A percentile compares a stretch with the other conserved stretches of the same genome.
Conservation (phyloP, 2,888 invertebrate species). For the Caradrina clavipalpis region DNA sequence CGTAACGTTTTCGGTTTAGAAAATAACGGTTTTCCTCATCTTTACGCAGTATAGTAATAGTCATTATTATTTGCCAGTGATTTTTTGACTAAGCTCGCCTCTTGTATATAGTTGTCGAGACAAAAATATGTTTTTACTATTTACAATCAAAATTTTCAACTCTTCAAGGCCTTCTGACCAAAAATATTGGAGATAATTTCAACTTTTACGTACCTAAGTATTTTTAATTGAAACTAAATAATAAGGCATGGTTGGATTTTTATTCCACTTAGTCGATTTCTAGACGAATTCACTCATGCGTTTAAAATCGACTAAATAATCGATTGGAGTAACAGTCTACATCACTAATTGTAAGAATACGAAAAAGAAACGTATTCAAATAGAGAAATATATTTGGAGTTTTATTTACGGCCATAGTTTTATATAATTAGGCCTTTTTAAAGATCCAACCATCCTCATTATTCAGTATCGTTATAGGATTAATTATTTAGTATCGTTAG, state of each 20-base stretch:
- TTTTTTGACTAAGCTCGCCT: slow-evolving; percentile 77
- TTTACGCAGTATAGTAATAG: not conserved
- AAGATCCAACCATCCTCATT: slow-evolving; percentile 47
- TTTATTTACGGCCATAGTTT: not conserved
- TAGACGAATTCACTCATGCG: not conserved
- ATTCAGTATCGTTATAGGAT: slow-evolving; percentile 38
- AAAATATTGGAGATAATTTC: slow-evolving; percentile 46
- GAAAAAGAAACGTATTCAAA: not conserved
- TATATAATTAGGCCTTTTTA: slow-evolving; percentile 18
- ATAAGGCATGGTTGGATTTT: slow-evolving; percentile 45
- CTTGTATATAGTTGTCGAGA: slow-evolving; percentile 76
- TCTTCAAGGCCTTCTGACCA: slow-evolving; percentile 33
- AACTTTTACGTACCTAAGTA: slow-evolving; percentile 38
- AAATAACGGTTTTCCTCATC: slow-evolving; percentile 63
- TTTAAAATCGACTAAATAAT: slow-evolving; percentile 27
- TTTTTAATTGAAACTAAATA: slow-evolving; percentile 51
- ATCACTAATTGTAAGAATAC: slow-evolving; percentile 4
- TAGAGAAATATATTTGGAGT: slow-evolving; percentile 15
- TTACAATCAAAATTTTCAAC: slow-evolving; percentile 37
- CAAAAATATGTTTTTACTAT: slow-evolving; percentile 64
- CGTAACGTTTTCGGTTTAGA: slow-evolving; percentile 58
- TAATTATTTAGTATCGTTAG: slow-evolving; percentile 3
- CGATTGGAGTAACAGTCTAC: slow-evolving; percentile 1
- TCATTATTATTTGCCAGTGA: not conserved
- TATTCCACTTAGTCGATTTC: slow-evolving; percentile 29